Evolutionary conservation across 1,140 invertebrate species (phyloP).

Genomic region (Heliconius eleuchia): DNA sequence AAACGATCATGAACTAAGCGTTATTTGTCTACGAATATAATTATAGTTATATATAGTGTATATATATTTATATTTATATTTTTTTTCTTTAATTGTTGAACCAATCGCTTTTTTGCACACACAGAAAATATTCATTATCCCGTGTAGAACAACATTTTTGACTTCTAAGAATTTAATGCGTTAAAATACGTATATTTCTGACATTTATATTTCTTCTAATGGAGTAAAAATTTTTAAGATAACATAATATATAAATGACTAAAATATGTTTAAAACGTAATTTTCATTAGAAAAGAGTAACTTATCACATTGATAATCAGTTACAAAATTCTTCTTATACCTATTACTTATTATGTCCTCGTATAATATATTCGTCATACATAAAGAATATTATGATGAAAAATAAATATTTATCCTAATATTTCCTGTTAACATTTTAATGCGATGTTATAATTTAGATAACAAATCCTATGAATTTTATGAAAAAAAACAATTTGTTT

Average conservation of each 20-base stretch:
- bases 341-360: not conserved
- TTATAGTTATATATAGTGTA: too few relatives aligned
- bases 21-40: too few relatives aligned
- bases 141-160: not conserved
- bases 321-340: not conserved
- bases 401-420: not conserved
- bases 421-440: not conserved
- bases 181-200: not conserved
- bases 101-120: too few relatives aligned
- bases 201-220: not conserved
- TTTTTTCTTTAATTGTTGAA: too few relatives aligned
- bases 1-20: not conserved
- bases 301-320: slow-evolving; percentile 1
- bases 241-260: not conserved
- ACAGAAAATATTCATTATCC: too few relatives aligned
- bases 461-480: not conserved
- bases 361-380: not conserved
- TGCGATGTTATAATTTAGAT: not conserved
- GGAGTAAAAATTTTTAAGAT: not conserved
- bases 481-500: too few relatives aligned
- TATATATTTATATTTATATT: too few relatives aligned
- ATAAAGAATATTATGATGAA: not conserved
- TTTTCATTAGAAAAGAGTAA: not conserved
- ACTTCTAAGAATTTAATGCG: not conserved
- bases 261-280: not conserved